These are phyloP conservation scores for Brachyhypopomus gauderio DNA, from an alignment of 2,113 vertebrate genomes.

Conservation along the genomic window DNA sequence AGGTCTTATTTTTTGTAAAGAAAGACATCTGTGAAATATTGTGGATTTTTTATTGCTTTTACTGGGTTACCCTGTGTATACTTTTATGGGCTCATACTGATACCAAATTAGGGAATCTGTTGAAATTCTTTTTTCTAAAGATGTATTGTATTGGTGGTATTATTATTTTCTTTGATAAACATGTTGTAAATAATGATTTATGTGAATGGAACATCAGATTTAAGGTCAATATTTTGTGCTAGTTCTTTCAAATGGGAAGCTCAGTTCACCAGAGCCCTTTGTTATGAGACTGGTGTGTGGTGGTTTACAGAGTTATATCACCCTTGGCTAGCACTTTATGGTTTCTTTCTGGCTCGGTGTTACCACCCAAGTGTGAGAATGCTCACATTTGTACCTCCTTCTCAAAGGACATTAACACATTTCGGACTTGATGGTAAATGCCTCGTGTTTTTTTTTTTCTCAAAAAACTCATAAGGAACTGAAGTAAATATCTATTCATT, in stretches of 20 bases:
- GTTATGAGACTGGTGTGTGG: not conserved
- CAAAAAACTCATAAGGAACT: too few species aligned
- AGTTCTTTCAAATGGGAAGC: not conserved
- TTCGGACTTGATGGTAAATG: not conserved
- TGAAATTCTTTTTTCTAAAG: not conserved
- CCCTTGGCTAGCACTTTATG: not conserved
- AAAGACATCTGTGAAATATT: not conserved
- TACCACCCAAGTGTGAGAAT: not conserved
- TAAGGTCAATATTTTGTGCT: not conserved
- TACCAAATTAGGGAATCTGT: not conserved
- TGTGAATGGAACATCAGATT: constrained; percentile 1
- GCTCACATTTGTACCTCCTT: not conserved
- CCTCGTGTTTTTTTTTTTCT: too few species aligned
- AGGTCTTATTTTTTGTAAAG: not conserved
- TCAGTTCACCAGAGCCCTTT: not conserved
- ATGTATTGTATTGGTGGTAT: not conserved
- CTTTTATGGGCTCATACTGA: not conserved
- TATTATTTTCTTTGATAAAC: constrained; percentile 12
- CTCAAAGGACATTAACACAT: not conserved
- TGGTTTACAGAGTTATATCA: constrained; percentile 7
- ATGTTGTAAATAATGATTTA: constrained; percentile 29
- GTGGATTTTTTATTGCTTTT: constrained; percentile 12
- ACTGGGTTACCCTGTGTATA: not conserved
- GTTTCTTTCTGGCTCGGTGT: not conserved
- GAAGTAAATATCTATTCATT: not conserved